Evolutionary conservation across 2,113 vertebrate species (phyloP), one percentile per base, ranked within the genome.

Genomic region (Nycticryphes semicollaris): DNA sequence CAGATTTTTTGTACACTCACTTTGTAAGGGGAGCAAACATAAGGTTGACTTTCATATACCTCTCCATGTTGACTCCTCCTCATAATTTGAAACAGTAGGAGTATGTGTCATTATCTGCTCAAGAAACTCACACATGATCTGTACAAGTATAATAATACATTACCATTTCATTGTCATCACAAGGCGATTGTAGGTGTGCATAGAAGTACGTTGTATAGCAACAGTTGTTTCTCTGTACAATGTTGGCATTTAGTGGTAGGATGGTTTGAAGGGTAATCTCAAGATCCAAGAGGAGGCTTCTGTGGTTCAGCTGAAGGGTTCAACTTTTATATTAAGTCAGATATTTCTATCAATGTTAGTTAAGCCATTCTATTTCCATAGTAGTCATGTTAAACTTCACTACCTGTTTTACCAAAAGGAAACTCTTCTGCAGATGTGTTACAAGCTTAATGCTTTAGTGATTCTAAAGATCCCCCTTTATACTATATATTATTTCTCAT

Each of bases 51-150:
- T 93, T 96, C 67, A 66, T 27, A 45, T 70, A 45, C 81, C 82
- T 94, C 95, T 89, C n/a, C 73, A 6, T 35, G 50, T 76, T 97
- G 93, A 83, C 86, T 96, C 89, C 96, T 97, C 90, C 90, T 96
- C 82, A 54, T 72, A 93, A 96, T 93, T 96, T 84, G 95, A 78
- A 97, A 95, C 77, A 93, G 97, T 97, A 78, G 97, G 98, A 96
- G 96, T 94, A 84, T 25, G 89, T 96, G 97, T 96, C 97, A 97
- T 94, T 96, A 96, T 97, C 94, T 95, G 45, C 90, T 96, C 84
- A 53, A 39, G 88, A 86, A 84, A 60, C 80, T 69, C 88, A 76
- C 81, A 95, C 93, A 78, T 18, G 75, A 91, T 96, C 96, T 62
- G 62, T 74, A 87, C 87, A 93, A 96, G 89, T 69, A 87, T 72